Evolutionary conservation across 2,888 invertebrate genomes (phyloP).

Genomic region (Caenorhabditis sulstoni): DNA sequence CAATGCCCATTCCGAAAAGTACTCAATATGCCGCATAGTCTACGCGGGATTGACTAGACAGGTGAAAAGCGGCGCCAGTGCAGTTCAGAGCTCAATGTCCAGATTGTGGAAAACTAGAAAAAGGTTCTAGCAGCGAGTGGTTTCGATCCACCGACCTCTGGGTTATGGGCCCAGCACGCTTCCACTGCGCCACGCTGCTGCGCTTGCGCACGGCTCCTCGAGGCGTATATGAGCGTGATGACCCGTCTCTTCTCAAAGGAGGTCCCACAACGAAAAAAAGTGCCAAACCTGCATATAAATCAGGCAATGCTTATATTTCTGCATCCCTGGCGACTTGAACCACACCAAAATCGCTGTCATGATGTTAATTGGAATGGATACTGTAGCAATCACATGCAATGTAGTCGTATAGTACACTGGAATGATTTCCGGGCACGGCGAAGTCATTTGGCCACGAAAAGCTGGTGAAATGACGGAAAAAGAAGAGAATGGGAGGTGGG

Average conservation of each 20-base stretch:
- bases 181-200: conserved; percentile 89
- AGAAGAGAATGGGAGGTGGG: no score
- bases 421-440: conserved; percentile 24
- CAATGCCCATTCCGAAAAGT: no score
- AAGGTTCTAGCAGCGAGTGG: not conserved
- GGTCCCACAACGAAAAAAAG: not conserved
- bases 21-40: no score
- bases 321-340: conserved; percentile 23
- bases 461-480: no score
- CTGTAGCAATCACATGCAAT: conserved; percentile 17
- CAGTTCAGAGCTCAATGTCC: no score
- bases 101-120: no score
- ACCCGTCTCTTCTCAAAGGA: no score
- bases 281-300: conserved; percentile 38
- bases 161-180: conserved; percentile 91
- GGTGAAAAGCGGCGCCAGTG: no score
- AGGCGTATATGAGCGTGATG: no score
- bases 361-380: conserved; percentile 27
- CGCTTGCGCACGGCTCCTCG: not conserved
- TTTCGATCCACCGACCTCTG: conserved; percentile 84
- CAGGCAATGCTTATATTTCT: conserved; percentile 38
- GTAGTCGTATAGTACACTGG: conserved; percentile 34
- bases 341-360: conserved; percentile 23
- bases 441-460: no score
- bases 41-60: no score